Evolutionary conservation across 2,888 invertebrate species (phyloP).

Genomic region (Plebejus anna): DNA sequence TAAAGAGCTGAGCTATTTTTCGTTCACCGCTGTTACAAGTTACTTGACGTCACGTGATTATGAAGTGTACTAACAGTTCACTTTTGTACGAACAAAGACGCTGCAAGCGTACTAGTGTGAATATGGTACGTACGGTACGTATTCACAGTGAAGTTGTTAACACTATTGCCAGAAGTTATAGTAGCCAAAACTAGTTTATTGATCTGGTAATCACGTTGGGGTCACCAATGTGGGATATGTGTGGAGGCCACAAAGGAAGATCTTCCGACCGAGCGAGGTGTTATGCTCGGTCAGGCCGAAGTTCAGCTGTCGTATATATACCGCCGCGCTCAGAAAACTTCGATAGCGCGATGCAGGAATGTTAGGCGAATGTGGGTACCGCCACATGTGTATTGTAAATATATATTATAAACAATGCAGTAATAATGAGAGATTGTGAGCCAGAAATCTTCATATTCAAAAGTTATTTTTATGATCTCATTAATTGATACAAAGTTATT

Average conservation of each 20-base stretch:
- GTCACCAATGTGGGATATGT: no score
- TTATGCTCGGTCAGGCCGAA: no score
- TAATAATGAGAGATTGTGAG: background rate
- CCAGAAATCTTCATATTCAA: background rate
- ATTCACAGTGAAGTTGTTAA: background rate
- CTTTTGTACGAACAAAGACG: background rate
- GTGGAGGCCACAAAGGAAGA: no score
- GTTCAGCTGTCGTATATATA: no score
- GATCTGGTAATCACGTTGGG: background rate
- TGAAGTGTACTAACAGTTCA: no score
- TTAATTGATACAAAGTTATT: background rate
- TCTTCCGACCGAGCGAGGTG: no score
- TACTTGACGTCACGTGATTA: no score
- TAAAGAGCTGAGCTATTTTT: no score
- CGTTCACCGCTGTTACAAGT: no score
- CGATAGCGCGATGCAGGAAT: no score
- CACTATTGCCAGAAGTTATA: background rate
- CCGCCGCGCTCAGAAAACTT: no score
- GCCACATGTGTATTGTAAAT: background rate
- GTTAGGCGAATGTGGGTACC: no score
- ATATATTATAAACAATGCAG: background rate
- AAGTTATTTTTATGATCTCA: constrained; percentile 6
- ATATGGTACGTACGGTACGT: background rate
- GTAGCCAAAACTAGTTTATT: background rate
- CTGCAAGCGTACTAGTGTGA: background rate